A percentile compares a stretch with the other conserved stretches of the same genome.
phyloP scores from a whole-genome alignment of 2,888 invertebrate species.

The Galerucella calmariensis region DNA sequence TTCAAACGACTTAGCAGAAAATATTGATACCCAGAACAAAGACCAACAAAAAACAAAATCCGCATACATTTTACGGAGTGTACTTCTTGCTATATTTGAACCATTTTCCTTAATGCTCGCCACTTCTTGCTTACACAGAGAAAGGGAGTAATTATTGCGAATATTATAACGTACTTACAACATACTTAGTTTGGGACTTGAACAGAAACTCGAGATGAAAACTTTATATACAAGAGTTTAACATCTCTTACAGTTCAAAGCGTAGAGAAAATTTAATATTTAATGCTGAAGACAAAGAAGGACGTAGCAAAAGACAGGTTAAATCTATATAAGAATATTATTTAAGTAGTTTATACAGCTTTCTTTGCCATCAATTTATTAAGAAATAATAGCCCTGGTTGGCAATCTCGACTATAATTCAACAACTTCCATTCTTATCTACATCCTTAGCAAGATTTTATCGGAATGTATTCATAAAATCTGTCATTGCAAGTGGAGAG shows the following conservation, averaged over 20 bases:
- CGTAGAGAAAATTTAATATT: background rate
- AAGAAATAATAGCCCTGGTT: background rate
- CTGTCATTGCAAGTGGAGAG: slow-evolving; percentile 51
- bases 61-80: background rate
- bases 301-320: background rate
- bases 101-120: background rate
- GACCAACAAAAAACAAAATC: background rate
- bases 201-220: slow-evolving; percentile 6
- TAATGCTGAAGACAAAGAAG: background rate
- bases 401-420: slow-evolving; percentile 7
- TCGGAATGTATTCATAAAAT: slow-evolving; percentile 52
- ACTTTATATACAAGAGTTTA: slow-evolving; percentile 9
- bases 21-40: no score
- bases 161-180: slow-evolving; percentile 16
- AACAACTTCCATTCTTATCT: slow-evolving; percentile 13
- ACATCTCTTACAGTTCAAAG: background rate
- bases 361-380: background rate
- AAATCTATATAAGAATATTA: no score
- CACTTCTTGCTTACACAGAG: slow-evolving; percentile 11
- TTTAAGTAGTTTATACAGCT: no score
- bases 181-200: background rate
- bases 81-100: background rate
- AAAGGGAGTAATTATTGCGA: slow-evolving; percentile 13
- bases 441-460: slow-evolving; percentile 24
- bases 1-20: no score